Conservation (phyloP, 2,888 invertebrate genomes). For the Callyntrura guangdongensis region DNA sequence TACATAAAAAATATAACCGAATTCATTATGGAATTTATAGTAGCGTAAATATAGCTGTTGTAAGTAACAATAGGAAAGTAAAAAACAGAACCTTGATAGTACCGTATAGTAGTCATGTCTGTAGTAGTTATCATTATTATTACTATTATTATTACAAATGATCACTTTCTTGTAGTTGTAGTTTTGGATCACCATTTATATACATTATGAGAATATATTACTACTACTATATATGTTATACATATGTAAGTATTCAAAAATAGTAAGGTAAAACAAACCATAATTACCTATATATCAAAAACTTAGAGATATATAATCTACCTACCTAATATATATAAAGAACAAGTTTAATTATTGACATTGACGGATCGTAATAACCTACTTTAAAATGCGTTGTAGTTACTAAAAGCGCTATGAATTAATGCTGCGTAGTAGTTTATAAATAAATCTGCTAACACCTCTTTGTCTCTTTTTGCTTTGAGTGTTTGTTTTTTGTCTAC, state of each 20-base stretch:
- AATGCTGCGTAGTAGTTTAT: slow-evolving; percentile 57
- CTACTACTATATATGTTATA: slow-evolving; percentile 34
- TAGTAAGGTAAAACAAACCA: slow-evolving; percentile 52
- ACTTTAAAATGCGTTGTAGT: slow-evolving; percentile 20
- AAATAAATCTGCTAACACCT: slow-evolving; percentile 50
- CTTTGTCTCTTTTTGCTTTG: slow-evolving; percentile 49
- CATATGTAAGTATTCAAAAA: slow-evolving; percentile 48
- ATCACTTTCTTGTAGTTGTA: slow-evolving; percentile 63
- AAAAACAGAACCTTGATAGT: slow-evolving; percentile 44
- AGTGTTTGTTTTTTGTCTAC: slow-evolving; percentile 49
- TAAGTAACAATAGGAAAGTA: slow-evolving; percentile 24
- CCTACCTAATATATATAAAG: slow-evolving; percentile 7
- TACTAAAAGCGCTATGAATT: slow-evolving; percentile 40
- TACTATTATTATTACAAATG: slow-evolving; percentile 47
- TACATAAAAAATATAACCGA: slow-evolving; percentile 47
- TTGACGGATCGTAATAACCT: slow-evolving; percentile 23
- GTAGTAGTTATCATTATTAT: slow-evolving; percentile 43
- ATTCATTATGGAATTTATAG: slow-evolving; percentile 61
- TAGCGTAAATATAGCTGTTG: slow-evolving; percentile 58
- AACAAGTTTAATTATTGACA: slow-evolving; percentile 48
- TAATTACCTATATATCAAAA: slow-evolving; percentile 30
- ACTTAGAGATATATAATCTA: slow-evolving; percentile 33
- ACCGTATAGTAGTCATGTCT: slow-evolving; percentile 62
- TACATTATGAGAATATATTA: slow-evolving; percentile 42
- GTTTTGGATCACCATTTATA: slow-evolving; percentile 64